Percentiles rank a stretch among this genome's conserved stretches.
phyloP scores from a whole-genome alignment of 2,113 vertebrate species.

The Odobenus rosmarus region DNA sequence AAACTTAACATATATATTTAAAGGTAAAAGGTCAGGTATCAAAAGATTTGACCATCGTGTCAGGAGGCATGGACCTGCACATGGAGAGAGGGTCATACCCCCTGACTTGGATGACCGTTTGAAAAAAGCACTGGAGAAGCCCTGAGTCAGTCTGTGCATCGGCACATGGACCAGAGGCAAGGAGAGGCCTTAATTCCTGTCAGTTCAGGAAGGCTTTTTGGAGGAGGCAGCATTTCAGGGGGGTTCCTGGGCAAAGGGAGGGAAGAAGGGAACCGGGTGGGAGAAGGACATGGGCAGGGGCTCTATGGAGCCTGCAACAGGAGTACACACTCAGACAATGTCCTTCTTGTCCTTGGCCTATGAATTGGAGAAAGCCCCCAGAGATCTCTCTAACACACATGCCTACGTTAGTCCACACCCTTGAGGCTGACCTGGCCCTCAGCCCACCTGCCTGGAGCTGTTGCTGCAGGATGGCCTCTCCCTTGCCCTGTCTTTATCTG shows the following conservation, averaged over 20 bases:
- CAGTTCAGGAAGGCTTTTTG: conserved; percentile 2
- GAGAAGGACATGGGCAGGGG: background rate
- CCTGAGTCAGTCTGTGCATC: background rate
- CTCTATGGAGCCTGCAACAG: background rate
- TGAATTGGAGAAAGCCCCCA: background rate
- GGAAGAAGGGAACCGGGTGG: background rate
- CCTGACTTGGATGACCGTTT: background rate
- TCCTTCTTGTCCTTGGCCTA: conserved; percentile 13
- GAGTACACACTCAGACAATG: background rate
- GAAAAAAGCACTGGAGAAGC: background rate
- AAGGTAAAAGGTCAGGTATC: background rate
- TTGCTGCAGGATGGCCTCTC: background rate
- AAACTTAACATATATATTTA: background rate
- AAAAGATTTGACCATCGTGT: background rate
- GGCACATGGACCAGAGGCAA: background rate
- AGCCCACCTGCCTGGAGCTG: background rate
- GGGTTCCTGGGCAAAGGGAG: background rate
- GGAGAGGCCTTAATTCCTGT: background rate
- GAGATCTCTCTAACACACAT: background rate
- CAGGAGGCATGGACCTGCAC: background rate
- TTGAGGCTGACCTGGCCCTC: background rate
- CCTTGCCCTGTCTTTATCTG: background rate
- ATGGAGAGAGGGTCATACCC: background rate
- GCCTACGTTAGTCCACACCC: background rate
- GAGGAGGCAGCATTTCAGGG: background rate